Evolutionary conservation across 2,888 invertebrate species (phyloP), one percentile per base, ranked within the genome.

Genomic region (Clepsis dumicolana): DNA sequence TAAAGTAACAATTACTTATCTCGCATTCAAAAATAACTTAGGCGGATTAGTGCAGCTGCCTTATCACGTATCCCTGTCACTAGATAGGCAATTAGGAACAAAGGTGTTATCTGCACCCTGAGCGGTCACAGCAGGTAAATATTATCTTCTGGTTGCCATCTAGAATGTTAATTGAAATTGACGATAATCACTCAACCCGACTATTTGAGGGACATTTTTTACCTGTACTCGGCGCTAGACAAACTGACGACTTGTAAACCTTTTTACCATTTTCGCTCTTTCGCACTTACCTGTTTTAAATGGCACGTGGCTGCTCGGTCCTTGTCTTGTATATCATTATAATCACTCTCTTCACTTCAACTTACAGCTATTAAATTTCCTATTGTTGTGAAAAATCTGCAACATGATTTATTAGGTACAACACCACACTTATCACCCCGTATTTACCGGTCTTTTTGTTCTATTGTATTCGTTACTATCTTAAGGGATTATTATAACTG

Each of bases 351-450:
- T 38, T 38, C 38, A 5, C 8, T 7, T 5, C 35, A 35, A 44
- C 44, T 18, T 16, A 7, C 7, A 7, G 44, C 44, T 44, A 44
- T 14, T 44, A 16, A 16, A 16, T 18, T 2, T 8, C 7, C 3
- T 18, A 18, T 44, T 16, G 44, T 44, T 44, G 44, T 44, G 44
- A 44, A 44, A 44, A 44, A 44, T 44, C 18, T 18, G 44, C 44
- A 44, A 44, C 44, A 44, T 44, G 18, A n/a, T n/a, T n/a, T n/a
- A n/a, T n/a, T n/a, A n/a, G 18, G 7, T 7, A 44, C 2, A 38
- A n/a, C 2, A 8, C 8, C 18, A 41, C n/a, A 18, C 2, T 44
- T 44, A 18, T 44, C 7, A 7, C 44, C 8, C 8, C 38, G 8
- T 44, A 18, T 44, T 44, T 44, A 44, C 5, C 8, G n/a, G 8